phyloP scores from a whole-genome alignment of 2,888 invertebrate genomes.

The Trichacis sp. region DNA sequence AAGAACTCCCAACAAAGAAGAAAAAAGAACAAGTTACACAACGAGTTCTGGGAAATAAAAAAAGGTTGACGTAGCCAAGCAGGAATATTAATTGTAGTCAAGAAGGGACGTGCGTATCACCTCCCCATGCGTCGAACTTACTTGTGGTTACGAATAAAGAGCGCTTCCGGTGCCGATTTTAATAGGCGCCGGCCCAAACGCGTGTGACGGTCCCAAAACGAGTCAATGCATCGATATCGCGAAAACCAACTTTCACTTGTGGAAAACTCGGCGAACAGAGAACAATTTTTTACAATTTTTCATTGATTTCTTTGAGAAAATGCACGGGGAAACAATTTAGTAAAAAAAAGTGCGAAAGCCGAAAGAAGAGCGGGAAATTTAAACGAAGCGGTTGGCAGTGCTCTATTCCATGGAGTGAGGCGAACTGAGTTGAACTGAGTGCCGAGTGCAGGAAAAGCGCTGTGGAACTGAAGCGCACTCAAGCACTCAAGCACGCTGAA shows the following conservation, averaged over 20 bases:
- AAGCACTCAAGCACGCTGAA: no score
- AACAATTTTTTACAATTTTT: no score
- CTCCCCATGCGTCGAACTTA: conserved; percentile 3
- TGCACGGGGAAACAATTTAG: no score
- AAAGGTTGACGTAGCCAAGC: not conserved
- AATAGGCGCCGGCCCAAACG: conserved; percentile 2
- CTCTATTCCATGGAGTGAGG: conserved; percentile 29
- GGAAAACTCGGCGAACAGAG: no score
- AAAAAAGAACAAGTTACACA: no score
- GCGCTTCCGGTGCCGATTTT: not conserved
- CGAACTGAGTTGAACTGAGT: no score
- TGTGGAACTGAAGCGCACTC: not conserved
- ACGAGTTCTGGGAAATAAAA: not conserved
- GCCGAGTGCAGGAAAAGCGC: conserved; percentile 22
- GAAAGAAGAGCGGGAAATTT: not conserved
- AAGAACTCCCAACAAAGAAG: no score
- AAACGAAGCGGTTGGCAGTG: conserved; percentile 3
- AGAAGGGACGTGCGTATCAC: not conserved
- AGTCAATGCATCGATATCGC: no score
- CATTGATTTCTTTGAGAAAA: no score
- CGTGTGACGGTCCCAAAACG: no score
- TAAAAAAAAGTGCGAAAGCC: no score
- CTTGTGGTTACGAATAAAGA: not conserved
- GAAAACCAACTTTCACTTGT: no score
- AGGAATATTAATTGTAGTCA: not conserved